Evolutionary conservation across 1,140 invertebrate species (phyloP), one percentile per base, ranked within the genome.

Genomic region (Drosophila neocordata): DNA sequence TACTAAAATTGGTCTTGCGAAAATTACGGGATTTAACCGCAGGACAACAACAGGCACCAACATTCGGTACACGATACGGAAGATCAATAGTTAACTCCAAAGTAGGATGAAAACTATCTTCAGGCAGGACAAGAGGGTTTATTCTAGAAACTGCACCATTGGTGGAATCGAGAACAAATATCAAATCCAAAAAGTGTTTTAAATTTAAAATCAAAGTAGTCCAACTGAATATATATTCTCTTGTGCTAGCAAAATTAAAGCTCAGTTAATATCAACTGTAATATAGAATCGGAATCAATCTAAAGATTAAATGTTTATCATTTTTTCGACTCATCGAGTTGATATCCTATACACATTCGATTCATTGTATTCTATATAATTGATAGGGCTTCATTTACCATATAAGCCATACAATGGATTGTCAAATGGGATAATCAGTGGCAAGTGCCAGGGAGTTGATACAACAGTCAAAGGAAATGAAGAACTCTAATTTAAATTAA

Each of bases 401-500:
- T 12, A 12, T 3, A 15, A 9, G 6, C 13, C 22, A 67, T 44
- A 51, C 71, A 75, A 64, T 68, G 37, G 72, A 74, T 72, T 73
- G 56, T 51, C 41, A 52, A 66, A 73, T 74, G 41, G 41, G 41
- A 48, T 48, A 48, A 48, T 48, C 41, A 48, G 41, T 7, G 20
- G 18, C 15, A 18, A 48, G 18, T 20, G 2, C 41, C 41, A 20
- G 0, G 41, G 11, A 13, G 2, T 15, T 37, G 55, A 38, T 67
- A 31, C 27, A 6, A 31, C 27, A 31, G 27, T 31, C 27, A 31
- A 31, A 31, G 78, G 48, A 55, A 70, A 51, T 58, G 31, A 15
- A 18, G 51, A 44, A 48, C 66, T 69, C 65, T 80, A 75, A 85
- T 84, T 84, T 81, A 85, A 87, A 81, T 87, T 77, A 85, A 85